Evolutionary conservation across 2,888 invertebrate species (phyloP).

Genomic region (Sarcophaga caerulescens): DNA sequence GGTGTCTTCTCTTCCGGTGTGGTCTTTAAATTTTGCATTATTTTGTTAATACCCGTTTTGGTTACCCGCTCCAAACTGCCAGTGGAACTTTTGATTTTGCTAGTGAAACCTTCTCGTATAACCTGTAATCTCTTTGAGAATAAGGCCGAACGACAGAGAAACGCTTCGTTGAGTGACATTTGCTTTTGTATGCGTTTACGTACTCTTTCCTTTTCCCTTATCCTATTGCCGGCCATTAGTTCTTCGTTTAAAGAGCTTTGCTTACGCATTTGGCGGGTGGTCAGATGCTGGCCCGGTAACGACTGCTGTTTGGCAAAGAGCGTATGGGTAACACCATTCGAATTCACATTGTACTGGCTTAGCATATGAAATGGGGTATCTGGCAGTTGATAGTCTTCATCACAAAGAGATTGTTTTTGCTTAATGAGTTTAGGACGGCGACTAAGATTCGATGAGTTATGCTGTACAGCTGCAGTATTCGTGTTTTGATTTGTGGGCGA

Average conservation of each 20-base stretch:
- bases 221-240: constrained; percentile 91
- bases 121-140: constrained; percentile 80
- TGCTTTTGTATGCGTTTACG: constrained; percentile 93
- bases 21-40: constrained; percentile 88
- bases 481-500: constrained; percentile 71
- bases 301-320: constrained; percentile 68
- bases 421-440: constrained; percentile 88
- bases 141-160: constrained; percentile 84
- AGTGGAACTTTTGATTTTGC: constrained; percentile 90
- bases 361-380: constrained; percentile 76
- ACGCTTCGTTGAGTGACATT: constrained; percentile 93
- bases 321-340: constrained; percentile 74
- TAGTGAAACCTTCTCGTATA: constrained; percentile 87
- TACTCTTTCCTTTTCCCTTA: constrained; percentile 91
- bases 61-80: constrained; percentile 92
- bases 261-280: constrained; percentile 80
- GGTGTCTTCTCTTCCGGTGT: constrained; percentile 41
- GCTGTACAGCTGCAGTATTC: constrained; percentile 11
- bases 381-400: constrained; percentile 83
- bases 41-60: constrained; percentile 90
- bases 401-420: constrained; percentile 92
- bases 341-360: constrained; percentile 75
- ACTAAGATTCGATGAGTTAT: constrained; percentile 74
- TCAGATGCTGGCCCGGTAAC: constrained; percentile 39
- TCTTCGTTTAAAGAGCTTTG: constrained; percentile 95